Base-by-base conservation (phyloP, 2,797 vertebrate species). In the Smutsia gigantea region DNA sequence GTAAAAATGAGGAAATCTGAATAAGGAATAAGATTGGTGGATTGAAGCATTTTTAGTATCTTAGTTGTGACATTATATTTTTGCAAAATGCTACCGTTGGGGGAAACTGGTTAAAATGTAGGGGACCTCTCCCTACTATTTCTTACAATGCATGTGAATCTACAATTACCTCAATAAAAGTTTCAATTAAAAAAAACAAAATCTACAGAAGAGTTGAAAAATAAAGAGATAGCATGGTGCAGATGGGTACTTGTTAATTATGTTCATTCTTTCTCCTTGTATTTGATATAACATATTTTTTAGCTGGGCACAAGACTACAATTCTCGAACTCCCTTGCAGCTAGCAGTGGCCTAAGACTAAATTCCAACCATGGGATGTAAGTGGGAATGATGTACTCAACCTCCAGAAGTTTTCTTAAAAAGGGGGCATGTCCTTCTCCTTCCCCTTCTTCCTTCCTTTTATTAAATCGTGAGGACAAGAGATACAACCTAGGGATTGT, bases 141-240 rank as follows among this genome's bases (percentile, higher is more conserved):
- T 85, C 87, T 63, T 63, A 88, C 1, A 86, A 66, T 46, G n/a
- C 29, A 77, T 87, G n/a, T 69, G 39, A 84, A 90, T 72, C 64
- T 61, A 95, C 1, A 68, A 64, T 94, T n/a, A 78, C 61, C 34
- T 86, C 68, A 85, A 79, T 78, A 87, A 87, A 93, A 74, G 21
- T 82, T 75, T 68, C 51, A 90, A 71, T 21, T 14, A 25, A 46
- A 11, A 78, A 95, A 66, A 57, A 11, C 27, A 84, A 91, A 78
- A 81, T 46, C 31, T 69, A 93, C 17, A 81, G 27, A 21, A 83
- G 78, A 92, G 7, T 86, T 81, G 31, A 71, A 78, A 93, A 96
- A 84, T 75, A 81, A 91, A 91, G 31, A 63, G 51, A 86, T 49
- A n/a, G 23, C 61, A 83, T 34, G 19, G 25, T 17, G 83, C 27